phyloP scores from a whole-genome alignment of 1,140 invertebrate species.

The Mesaphorura yosii region DNA sequence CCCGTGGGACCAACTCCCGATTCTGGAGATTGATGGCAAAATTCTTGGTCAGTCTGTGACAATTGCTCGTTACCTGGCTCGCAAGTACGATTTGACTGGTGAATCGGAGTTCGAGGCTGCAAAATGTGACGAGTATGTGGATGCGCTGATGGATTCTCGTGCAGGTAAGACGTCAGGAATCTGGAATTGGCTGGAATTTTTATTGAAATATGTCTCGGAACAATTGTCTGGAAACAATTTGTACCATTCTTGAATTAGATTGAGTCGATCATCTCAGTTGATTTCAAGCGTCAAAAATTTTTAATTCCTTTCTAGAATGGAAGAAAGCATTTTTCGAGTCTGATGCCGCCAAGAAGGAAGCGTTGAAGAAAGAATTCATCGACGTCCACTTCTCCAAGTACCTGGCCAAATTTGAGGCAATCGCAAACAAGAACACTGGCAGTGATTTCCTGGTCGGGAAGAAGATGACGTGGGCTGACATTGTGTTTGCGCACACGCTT shows the following conservation, averaged over 20 bases:
- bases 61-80: conserved; percentile 22
- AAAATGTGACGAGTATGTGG: conserved; percentile 18
- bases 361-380: neutral
- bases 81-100: conserved; percentile 20
- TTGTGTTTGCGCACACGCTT: neutral
- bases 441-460: conserved; percentile 7
- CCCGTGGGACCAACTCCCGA: conserved; percentile 12
- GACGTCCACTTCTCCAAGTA: neutral
- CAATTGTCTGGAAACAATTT: neutral
- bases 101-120: conserved; percentile 14
- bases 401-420: conserved; percentile 10
- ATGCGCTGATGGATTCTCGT: conserved; percentile 3
- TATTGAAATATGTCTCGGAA: neutral
- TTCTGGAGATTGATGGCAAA: conserved; percentile 4
- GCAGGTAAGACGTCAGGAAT: conserved; percentile 4
- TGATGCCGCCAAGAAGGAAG: conserved; percentile 3
- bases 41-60: conserved; percentile 11
- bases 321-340: neutral
- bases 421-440: conserved; percentile 5
- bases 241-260: no score
- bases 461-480: conserved; percentile 13
- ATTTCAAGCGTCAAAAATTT: neutral
- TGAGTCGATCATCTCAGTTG: neutral
- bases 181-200: neutral
- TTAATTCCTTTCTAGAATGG: neutral